A percentile compares a stretch with the other conserved stretches of the same genome.
Evolutionary conservation across 2,797 vertebrate genomes (phyloP).

Genomic region (Gambelia wislizenii): DNA sequence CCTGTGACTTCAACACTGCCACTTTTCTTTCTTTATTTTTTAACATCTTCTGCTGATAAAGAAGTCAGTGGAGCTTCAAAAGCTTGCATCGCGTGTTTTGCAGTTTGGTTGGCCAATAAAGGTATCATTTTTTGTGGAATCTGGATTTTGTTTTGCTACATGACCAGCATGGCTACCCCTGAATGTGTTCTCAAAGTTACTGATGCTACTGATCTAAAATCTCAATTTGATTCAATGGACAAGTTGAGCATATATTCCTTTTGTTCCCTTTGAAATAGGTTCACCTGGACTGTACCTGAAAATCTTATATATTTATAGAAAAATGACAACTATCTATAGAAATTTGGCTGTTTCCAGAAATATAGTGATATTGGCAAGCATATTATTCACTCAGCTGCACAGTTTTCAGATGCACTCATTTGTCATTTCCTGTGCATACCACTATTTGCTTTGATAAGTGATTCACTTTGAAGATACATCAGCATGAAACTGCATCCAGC

Average conservation of each 20-base stretch:
- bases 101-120: too few relatives aligned
- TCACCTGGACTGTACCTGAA: neutral
- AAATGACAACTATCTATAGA: neutral
- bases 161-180: too few relatives aligned
- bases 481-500: constrained; percentile 1
- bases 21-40: too few relatives aligned
- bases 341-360: neutral
- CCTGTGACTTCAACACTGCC: too few relatives aligned
- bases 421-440: neutral
- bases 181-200: too few relatives aligned
- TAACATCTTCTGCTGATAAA: too few relatives aligned
- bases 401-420: neutral
- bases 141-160: too few relatives aligned
- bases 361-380: neutral
- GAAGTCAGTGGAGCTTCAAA: too few relatives aligned
- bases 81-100: too few relatives aligned
- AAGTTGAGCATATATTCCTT: neutral
- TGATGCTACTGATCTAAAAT: neutral
- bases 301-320: neutral
- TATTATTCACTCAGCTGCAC: neutral
- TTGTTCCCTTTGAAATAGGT: neutral
- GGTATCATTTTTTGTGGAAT: too few relatives aligned
- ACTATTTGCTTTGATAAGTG: constrained; percentile 13
- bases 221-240: neutral
- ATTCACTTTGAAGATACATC: constrained; percentile 31